phyloP scores from a whole-genome alignment of 1,140 invertebrate genomes.

The Orchestia grillus region DNA sequence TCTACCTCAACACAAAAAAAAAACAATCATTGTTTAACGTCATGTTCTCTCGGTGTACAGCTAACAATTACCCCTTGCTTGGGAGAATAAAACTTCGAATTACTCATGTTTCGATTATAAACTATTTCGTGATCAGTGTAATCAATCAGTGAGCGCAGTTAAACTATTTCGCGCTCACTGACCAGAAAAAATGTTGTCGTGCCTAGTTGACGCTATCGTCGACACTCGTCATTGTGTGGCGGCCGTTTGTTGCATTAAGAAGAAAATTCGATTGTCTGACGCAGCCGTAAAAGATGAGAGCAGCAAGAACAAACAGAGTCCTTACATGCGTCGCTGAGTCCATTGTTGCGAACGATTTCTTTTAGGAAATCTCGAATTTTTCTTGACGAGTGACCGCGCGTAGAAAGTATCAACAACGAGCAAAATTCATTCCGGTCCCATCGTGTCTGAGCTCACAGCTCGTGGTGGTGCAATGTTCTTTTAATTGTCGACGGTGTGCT shows the following conservation, averaged over 20 bases:
- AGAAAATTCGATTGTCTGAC: neutral
- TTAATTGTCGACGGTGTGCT: too few relatives aligned
- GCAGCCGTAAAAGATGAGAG: neutral
- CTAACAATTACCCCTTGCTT: too few relatives aligned
- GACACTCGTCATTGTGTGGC: neutral
- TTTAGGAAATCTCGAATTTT: neutral
- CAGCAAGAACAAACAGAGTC: neutral
- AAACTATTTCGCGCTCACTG: neutral
- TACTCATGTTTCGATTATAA: neutral
- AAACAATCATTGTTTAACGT: neutral
- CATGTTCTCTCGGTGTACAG: neutral
- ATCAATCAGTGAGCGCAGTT: neutral
- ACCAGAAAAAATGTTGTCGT: neutral
- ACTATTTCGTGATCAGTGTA: neutral
- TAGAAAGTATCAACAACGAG: too few relatives aligned
- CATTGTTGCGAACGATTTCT: neutral
- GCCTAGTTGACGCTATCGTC: neutral
- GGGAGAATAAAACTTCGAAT: neutral
- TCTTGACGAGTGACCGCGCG: too few relatives aligned
- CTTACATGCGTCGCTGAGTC: neutral
- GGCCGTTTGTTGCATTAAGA: neutral
- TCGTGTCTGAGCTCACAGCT: too few relatives aligned
- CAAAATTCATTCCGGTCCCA: too few relatives aligned
- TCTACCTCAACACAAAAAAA: neutral
- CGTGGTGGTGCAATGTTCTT: too few relatives aligned